These are phyloP conservation scores for Cosmia trapezina DNA, from an alignment of 2,888 invertebrate genomes.

Conservation along the genomic window DNA sequence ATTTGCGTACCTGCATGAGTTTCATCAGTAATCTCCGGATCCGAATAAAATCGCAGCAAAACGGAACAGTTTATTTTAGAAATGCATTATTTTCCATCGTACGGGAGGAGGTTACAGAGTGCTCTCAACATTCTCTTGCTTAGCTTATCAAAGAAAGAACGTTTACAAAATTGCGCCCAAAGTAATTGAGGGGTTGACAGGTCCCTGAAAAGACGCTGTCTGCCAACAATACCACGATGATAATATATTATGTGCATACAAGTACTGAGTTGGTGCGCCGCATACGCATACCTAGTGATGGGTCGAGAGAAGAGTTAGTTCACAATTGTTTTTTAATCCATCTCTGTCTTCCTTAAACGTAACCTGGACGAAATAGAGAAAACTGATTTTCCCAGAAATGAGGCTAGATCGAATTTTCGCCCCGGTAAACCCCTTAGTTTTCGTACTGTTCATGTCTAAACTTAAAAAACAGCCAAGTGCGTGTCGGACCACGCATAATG, in stretches of 20 bases:
- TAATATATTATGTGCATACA: background rate
- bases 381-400: too few species aligned
- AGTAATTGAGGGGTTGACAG: background rate
- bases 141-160: background rate
- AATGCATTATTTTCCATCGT: background rate
- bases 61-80: background rate
- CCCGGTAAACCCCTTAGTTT: too few species aligned
- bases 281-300: background rate
- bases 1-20: background rate
- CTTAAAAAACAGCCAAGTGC: too few species aligned
- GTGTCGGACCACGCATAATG: too few species aligned
- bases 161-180: background rate
- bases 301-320: background rate
- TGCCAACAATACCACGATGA: background rate
- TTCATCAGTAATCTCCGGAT: background rate
- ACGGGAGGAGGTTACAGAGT: background rate
- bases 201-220: background rate
- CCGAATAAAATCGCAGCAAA: slow-evolving; percentile 5
- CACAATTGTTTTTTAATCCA: too few species aligned
- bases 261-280: background rate
- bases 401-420: too few species aligned
- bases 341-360: too few species aligned
- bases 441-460: too few species aligned
- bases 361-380: too few species aligned
- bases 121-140: background rate